These are phyloP conservation scores for Gymnocheta viridis DNA, from an alignment of 2,888 invertebrate species.

Conservation along the genomic window DNA sequence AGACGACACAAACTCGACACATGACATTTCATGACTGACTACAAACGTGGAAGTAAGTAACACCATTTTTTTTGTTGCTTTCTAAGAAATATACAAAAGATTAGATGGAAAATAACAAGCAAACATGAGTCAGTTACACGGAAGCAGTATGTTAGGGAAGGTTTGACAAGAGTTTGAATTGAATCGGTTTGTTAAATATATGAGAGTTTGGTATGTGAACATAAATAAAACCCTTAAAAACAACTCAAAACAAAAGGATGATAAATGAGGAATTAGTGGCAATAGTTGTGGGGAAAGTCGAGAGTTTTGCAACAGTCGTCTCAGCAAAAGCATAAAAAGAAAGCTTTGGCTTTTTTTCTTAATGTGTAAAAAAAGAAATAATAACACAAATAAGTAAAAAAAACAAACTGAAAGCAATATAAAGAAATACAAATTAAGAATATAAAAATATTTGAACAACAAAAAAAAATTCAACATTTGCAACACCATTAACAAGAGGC, in stretches of 20 bases:
- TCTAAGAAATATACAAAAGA: conserved; percentile 41
- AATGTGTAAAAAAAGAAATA: conserved; percentile 1
- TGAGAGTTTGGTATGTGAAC: conserved; percentile 17
- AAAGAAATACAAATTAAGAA: conserved; percentile 27
- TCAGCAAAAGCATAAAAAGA: not conserved
- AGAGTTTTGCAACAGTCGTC: conserved; percentile 14
- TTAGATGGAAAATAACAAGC: not conserved
- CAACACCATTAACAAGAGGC: conserved; percentile 33
- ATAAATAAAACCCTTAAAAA: conserved; percentile 17
- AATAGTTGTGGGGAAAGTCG: conserved; percentile 30
- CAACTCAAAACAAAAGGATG: conserved; percentile 5
- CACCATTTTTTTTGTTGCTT: conserved; percentile 3
- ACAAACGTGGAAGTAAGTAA: conserved; percentile 48
- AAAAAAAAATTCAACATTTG: conserved; percentile 17
- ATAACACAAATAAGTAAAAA: conserved; percentile 10
- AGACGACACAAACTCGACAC: not conserved
- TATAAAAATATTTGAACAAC: conserved; percentile 17
- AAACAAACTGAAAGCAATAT: too few relatives aligned
- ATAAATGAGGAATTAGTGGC: conserved; percentile 28
- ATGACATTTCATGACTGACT: conserved; percentile 7
- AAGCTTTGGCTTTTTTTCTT: not conserved
- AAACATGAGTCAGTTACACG: not conserved
- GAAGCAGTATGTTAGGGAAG: not conserved
- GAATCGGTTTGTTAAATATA: conserved; percentile 23
- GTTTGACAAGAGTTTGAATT: conserved; percentile 22